These are phyloP conservation scores for Scolanthus callimorphus DNA, from an alignment of 92 coral and sea anemone genomes.

Conservation along the genomic window DNA sequence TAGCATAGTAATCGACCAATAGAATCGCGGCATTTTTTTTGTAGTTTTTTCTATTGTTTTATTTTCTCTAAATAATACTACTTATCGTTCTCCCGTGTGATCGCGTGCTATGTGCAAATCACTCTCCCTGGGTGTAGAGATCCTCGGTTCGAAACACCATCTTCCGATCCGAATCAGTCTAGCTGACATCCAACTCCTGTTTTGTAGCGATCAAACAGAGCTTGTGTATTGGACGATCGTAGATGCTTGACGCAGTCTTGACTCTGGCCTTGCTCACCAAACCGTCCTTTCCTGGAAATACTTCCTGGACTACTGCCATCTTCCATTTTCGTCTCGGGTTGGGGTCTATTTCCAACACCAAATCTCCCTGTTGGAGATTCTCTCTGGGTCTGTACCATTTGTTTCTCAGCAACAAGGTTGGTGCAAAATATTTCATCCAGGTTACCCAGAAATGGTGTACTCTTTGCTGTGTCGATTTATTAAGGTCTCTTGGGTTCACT, in stretches of 20 bases:
- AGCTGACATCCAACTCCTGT: conserved; percentile 33
- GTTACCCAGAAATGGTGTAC: conserved; percentile 33
- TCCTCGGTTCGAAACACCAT: too few relatives aligned
- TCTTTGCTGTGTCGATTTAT: too few relatives aligned
- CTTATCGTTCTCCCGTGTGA: too few relatives aligned
- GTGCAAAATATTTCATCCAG: conserved; percentile 67
- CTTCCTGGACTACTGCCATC: conserved; percentile 32
- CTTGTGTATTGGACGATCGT: conserved; percentile 24
- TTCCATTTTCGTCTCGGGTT: conserved; percentile 28
- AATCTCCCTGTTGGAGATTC: conserved; percentile 22
- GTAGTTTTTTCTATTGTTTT: too few relatives aligned
- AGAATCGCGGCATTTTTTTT: too few relatives aligned
- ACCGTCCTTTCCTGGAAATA: conserved; percentile 35
- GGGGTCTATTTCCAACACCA: conserved; percentile 32
- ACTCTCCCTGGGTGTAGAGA: too few relatives aligned
- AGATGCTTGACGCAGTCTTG: conserved; percentile 8
- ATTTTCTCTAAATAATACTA: too few relatives aligned
- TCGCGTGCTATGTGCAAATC: too few relatives aligned
- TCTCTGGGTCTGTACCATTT: conserved; percentile 46
- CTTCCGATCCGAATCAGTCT: too few relatives aligned
- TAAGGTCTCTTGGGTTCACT: conserved; percentile 28
- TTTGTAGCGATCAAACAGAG: conserved; percentile 18
- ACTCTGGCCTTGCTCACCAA: conserved; percentile 22
- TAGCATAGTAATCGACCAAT: too few relatives aligned
- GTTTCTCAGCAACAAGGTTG: conserved; percentile 48